Percentiles rank a stretch among this genome's conserved stretches.
These are phyloP conservation scores for Ennomos fuscantarius DNA, from an alignment of 2,888 invertebrate species.

Conservation along the genomic window DNA sequence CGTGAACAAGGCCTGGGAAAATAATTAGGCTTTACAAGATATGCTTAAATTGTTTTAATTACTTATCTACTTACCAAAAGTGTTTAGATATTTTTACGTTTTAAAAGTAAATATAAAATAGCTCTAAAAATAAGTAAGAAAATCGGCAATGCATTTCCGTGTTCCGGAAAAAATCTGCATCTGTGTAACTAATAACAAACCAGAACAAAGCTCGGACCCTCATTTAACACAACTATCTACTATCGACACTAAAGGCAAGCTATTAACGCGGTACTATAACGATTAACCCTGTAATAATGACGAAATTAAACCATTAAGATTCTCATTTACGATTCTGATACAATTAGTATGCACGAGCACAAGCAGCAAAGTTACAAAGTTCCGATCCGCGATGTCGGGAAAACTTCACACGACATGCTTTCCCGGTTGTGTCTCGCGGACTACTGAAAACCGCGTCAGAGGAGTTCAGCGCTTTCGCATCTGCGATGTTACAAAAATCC, in stretches of 20 bases:
- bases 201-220: constrained; percentile 18
- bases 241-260: constrained; percentile 7
- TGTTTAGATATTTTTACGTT: too few relatives aligned
- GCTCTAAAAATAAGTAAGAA: too few relatives aligned
- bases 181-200: constrained; percentile 21
- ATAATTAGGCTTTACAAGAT: constrained; percentile 2
- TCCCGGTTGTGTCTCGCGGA: constrained; percentile 57
- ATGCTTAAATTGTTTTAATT: neutral
- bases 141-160: too few relatives aligned
- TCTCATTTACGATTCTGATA: constrained; percentile 10
- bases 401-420: constrained; percentile 51
- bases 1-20: constrained; percentile 1
- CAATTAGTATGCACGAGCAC: constrained; percentile 35
- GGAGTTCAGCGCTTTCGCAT: constrained; percentile 33
- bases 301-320: constrained; percentile 15
- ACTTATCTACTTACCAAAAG: neutral
- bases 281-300: constrained; percentile 12
- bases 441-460: constrained; percentile 61
- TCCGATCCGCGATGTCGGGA: constrained; percentile 37
- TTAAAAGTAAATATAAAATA: too few relatives aligned
- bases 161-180: neutral
- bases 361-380: constrained; percentile 56
- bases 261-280: constrained; percentile 12
- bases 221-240: constrained; percentile 19
- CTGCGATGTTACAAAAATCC: constrained; percentile 25